Base-by-base conservation (phyloP, 2,888 invertebrate genomes). In the Rotaria macrura region DNA sequence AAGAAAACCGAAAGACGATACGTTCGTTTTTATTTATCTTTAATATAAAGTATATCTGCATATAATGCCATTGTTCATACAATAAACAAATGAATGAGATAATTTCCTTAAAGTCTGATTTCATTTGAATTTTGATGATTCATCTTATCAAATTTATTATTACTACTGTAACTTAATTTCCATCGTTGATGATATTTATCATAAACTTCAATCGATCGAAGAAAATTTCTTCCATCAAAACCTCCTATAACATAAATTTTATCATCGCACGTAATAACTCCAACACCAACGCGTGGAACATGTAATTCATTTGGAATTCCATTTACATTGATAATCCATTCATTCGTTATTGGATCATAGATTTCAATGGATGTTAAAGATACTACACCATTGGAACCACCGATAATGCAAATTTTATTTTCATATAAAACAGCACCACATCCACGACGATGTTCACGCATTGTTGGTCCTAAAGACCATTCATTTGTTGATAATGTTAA, bases 401-500 rank as follows among this genome's bases (percentile, higher is more conserved):
- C 86, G 17, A 86, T 72, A 29, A 86, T 79, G 29, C 47, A 86
- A 34, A 86, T 79, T 52, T 29, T 74, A 29, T 85, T 49, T 5
- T 85, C 87, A 86, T 89, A 89, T 9, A 89, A 87, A 57, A 89
- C 89, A n/a, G 89, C 89, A 10, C 90, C 90, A 79, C 90, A 89
- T 7, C 91, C 91, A 47, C 91, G 87, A 85, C 95, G 92, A 86
- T 94, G 93, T 25, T 94, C 94, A 85, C 94, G 93, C 89, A 95
- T 93, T 88, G 93, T 93, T n/a, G 95, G 93, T 25, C 94, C 94
- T 40, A 93, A 92, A 85, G 93, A 90, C 94, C 94, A 94, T 1
- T 90, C 89, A 88, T 94, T 92, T 2, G 92, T 92, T 84, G 91
- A 91, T 0, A 94, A 93, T 89, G 94, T 93, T 89, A 94, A 94